These are phyloP conservation scores for Prionailurus viverrinus DNA, from an alignment of 2,113 vertebrate species.

Conservation along the genomic window DNA sequence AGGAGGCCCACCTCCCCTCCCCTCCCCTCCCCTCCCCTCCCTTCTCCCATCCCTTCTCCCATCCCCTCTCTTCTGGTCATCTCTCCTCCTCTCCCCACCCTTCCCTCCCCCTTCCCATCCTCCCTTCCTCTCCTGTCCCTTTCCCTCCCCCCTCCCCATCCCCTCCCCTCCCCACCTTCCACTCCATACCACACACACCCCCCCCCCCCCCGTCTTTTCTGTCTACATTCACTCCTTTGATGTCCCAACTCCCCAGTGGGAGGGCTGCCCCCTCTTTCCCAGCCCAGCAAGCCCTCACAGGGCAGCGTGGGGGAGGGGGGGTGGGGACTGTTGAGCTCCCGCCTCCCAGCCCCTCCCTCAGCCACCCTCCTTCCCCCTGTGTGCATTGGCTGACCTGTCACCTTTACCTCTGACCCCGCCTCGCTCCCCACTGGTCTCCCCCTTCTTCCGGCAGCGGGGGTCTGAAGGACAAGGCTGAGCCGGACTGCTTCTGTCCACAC, in stretches of 20 bases:
- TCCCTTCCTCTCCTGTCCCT: neutral
- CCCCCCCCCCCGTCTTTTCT: neutral
- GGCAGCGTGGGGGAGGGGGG: rapidly evolving
- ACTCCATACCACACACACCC: too few species aligned
- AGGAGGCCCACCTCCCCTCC: neutral
- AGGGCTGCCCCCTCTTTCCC: neutral
- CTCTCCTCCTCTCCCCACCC: rapidly evolving
- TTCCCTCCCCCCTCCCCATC: rapidly evolving
- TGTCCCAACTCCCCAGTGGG: neutral
- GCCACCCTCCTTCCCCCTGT: neutral
- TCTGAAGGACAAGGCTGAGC: too few species aligned
- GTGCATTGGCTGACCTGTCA: rapidly evolving
- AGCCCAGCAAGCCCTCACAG: neutral
- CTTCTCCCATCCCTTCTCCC: neutral
- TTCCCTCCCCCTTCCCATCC: neutral
- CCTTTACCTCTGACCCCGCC: neutral
- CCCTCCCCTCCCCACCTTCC: neutral
- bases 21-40: neutral
- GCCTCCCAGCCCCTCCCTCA: neutral
- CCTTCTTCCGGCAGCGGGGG: rapidly evolving
- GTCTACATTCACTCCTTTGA: neutral
- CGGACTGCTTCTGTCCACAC: rapidly evolving
- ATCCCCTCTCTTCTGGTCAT: neutral
- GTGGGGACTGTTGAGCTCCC: rapidly evolving
- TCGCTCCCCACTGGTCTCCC: neutral